Percentiles rank a stretch among this genome's conserved stretches.
Evolutionary conservation across 1,140 invertebrate species (phyloP).

Genomic region (Agraylea sexmaculata): DNA sequence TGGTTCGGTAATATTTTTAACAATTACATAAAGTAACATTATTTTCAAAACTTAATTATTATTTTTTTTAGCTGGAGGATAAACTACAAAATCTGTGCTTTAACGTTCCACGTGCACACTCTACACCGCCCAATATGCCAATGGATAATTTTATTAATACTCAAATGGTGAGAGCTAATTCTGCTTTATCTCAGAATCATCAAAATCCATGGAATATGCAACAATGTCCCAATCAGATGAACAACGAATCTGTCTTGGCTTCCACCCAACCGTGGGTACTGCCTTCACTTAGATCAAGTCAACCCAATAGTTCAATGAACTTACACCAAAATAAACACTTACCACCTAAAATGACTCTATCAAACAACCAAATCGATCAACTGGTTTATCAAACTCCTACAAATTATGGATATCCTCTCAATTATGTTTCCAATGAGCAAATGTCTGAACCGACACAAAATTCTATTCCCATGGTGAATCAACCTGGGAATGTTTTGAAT

Average conservation of each 20-base stretch:
- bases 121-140: constrained; percentile 12
- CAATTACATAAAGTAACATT: background rate
- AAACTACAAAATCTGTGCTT: constrained; percentile 12
- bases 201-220: constrained; percentile 14
- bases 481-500: constrained; percentile 11
- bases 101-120: constrained; percentile 11
- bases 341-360: constrained; percentile 10
- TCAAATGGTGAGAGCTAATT: constrained; percentile 7
- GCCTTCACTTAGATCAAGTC: background rate
- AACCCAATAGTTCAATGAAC: constrained; percentile 1
- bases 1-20: constrained; percentile 24
- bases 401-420: constrained; percentile 7
- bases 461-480: constrained; percentile 11
- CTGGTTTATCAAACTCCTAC: constrained; percentile 11
- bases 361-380: constrained; percentile 12
- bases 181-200: constrained; percentile 10
- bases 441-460: constrained; percentile 9
- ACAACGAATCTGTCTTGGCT: constrained; percentile 9
- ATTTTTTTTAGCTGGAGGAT: constrained; percentile 19
- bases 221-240: constrained; percentile 6
- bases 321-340: background rate
- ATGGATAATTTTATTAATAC: constrained; percentile 6
- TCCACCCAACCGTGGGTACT: too few species aligned
- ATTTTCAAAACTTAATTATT: constrained; percentile 1
- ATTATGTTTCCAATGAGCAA: constrained; percentile 3